Evolutionary conservation across 2,888 invertebrate species (phyloP), one percentile per base, ranked within the genome.

Genomic region (Esperia sulphurella): DNA sequence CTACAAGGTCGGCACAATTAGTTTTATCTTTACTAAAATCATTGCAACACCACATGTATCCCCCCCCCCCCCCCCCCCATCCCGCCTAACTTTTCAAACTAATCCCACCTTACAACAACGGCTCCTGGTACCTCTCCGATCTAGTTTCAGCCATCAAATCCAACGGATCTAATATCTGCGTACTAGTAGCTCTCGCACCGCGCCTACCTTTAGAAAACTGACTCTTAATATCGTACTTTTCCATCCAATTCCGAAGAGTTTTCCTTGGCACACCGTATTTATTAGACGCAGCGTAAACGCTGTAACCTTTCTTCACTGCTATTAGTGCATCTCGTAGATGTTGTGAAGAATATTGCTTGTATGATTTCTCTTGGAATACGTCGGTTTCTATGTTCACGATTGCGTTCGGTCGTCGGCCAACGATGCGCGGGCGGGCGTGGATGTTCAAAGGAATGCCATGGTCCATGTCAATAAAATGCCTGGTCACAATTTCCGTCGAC

Each of bases 231-330:
- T 91, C 89, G 52, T 90, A 90, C 50, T 91, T 90, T 46, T 91
- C 91, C 91, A 91, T 91, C 89, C 91, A 91, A 66, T 91, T 91
- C 47, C 91, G 64, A 21, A 91, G 67, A 29, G 91, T 91, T 49
- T 91, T 91, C 63, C 91, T 75, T 1, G 91, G 91, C 21, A 91
- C 91, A 0, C 91, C 91, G 52, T 83, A 91, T 39, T 91, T 90
- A 51, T 90, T 91, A 0, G 91, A 91, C 0, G 91, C 91, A 0
- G 91, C 91, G 51, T 91, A 91, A 0, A 91, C 91, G 28, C 91
- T 91, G 49, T 89, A 87, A 0, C 91, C 91, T 58, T 85, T 85
- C 54, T 90, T 90, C 0, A 91, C 90, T 0, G 90, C 90, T 38
- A 90, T 88, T 0, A 91, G 52, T 0, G 90, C 90, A 37, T 90